Conservation (phyloP, 2,113 vertebrate genomes). For the Megalops atlanticus region DNA sequence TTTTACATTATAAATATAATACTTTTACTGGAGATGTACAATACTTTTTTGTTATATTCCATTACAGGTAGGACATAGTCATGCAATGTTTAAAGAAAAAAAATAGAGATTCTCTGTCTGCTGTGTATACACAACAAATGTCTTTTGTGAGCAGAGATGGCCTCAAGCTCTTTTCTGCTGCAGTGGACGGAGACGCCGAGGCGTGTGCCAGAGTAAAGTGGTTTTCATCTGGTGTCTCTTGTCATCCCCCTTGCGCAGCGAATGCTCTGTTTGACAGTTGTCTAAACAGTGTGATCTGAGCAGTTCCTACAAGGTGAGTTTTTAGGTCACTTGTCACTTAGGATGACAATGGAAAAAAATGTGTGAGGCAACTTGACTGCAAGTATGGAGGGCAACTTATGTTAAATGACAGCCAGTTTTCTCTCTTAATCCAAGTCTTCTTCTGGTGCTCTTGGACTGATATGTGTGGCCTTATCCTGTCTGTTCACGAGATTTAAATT, state of each 20-base stretch:
- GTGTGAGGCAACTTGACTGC: constrained; percentile 43
- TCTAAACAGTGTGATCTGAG: constrained; percentile 56
- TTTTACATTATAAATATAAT: too few species aligned
- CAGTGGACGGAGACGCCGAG: constrained; percentile 44
- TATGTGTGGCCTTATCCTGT: not conserved
- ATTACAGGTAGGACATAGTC: too few species aligned
- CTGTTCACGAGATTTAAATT: not conserved
- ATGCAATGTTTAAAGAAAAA: too few species aligned
- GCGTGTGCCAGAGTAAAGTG: constrained; percentile 30
- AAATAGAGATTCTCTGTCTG: not conserved
- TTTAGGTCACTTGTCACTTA: constrained; percentile 65
- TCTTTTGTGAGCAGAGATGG: not conserved
- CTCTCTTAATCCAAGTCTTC: not conserved
- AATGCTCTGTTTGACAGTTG: constrained; percentile 40
- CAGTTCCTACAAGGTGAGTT: constrained; percentile 59
- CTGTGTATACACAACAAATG: too few species aligned
- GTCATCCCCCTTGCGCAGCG: constrained; percentile 40
- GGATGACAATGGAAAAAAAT: constrained; percentile 44
- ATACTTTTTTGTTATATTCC: too few species aligned
- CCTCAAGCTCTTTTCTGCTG: constrained; percentile 18
- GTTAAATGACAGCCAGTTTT: constrained; percentile 53
- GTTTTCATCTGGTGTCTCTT: constrained; percentile 36
- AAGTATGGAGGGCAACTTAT: constrained; percentile 48
- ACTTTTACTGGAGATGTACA: too few species aligned
- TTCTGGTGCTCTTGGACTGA: not conserved